Evolutionary conservation across 2,888 invertebrate genomes (phyloP).

Genomic region (Spisula solida): DNA sequence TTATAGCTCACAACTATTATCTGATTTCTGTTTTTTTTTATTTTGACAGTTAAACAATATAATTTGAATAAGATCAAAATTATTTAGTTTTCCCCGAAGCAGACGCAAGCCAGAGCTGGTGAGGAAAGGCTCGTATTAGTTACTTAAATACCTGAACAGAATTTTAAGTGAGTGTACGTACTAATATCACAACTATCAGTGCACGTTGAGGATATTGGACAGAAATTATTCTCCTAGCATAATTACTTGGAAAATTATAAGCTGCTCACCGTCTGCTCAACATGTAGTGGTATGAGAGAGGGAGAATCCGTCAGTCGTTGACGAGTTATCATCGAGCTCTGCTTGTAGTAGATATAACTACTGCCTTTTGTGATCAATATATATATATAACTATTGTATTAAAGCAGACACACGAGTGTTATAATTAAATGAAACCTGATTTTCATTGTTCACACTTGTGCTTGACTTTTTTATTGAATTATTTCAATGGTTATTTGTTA

Average conservation of each 20-base stretch:
- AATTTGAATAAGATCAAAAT: constrained; percentile 1
- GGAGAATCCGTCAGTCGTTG: neutral
- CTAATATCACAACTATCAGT: neutral
- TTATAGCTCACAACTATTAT: constrained; percentile 8
- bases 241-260: neutral
- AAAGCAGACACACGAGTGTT: constrained; percentile 19
- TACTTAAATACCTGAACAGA: constrained; percentile 17
- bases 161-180: neutral
- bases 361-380: constrained; percentile 4
- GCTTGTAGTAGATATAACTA: neutral
- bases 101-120: neutral
- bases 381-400: neutral
- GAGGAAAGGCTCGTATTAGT: neutral
- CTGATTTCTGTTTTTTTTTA: neutral
- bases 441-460: constrained; percentile 20
- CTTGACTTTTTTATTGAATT: neutral
- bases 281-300: neutral
- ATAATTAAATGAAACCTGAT: constrained; percentile 26
- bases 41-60: constrained; percentile 1
- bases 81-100: neutral
- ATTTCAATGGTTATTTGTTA: neutral
- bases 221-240: neutral
- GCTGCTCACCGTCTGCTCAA: neutral
- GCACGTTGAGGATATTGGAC: constrained; percentile 3
- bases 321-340: neutral